These are phyloP conservation scores for Scotopteryx bipunctaria DNA, from an alignment of 2,888 invertebrate species.

Conservation along the genomic window DNA sequence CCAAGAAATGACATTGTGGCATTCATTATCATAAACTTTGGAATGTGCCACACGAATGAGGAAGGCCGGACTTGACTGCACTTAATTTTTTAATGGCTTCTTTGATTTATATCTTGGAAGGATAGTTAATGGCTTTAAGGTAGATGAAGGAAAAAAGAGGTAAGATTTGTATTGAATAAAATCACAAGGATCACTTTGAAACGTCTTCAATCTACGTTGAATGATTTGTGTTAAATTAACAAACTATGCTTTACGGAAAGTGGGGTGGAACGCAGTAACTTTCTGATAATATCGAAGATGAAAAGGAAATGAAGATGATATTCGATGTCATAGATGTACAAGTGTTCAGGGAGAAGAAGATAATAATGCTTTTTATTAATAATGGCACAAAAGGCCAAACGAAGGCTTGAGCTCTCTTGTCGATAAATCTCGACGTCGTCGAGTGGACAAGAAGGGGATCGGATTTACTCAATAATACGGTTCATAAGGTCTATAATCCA, in stretches of 20 bases:
- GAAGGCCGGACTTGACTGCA: slow-evolving; percentile 17
- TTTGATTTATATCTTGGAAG: neutral
- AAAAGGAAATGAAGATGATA: no score
- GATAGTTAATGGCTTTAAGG: neutral
- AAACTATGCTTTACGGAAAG: no score
- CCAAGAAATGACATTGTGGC: slow-evolving; percentile 12
- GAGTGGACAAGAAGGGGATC: neutral
- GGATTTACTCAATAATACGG: neutral
- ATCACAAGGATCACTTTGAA: no score
- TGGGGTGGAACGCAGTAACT: no score
- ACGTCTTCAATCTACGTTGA: no score
- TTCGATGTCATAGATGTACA: no score
- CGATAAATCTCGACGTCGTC: neutral
- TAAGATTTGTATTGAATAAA: no score
- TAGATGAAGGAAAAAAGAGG: no score
- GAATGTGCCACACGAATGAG: slow-evolving; percentile 14
- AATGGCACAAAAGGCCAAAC: neutral
- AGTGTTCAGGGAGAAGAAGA: neutral
- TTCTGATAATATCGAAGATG: no score
- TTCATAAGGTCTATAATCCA: neutral
- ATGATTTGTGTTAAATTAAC: no score
- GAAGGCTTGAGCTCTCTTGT: neutral
- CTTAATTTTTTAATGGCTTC: slow-evolving; percentile 7
- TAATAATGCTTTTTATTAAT: neutral
- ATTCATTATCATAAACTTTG: slow-evolving; percentile 29